A percentile compares a stretch with the other conserved stretches of the same genome.
Evolutionary conservation across 2,113 vertebrate genomes (phyloP).

Genomic region (Numida meleagris): DNA sequence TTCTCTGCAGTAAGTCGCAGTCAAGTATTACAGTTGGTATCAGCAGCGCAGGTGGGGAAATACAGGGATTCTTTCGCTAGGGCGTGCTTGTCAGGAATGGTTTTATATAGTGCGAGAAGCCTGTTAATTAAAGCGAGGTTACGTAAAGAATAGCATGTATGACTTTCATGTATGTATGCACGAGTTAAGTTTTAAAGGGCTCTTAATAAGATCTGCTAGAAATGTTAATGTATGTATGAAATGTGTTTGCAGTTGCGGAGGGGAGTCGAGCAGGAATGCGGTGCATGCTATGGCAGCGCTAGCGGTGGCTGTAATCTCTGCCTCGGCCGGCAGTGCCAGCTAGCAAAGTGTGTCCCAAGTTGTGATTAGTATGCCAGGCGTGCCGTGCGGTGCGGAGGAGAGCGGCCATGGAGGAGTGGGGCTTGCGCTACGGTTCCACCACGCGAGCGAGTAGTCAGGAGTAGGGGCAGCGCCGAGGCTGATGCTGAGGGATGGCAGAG

Average conservation of each 20-base stretch:
- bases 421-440: conserved; percentile 58
- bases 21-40: conserved; percentile 64
- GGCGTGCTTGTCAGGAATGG: background rate
- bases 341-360: conserved; percentile 38
- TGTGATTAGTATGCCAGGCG: conserved; percentile 62
- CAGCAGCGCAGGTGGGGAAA: conserved; percentile 29
- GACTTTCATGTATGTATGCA: background rate
- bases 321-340: conserved; percentile 59
- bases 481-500: conserved; percentile 76
- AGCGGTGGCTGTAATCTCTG: conserved; percentile 71
- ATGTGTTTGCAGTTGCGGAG: conserved; percentile 46
- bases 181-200: conserved; percentile 59
- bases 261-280: conserved; percentile 61
- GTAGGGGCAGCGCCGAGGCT: conserved; percentile 68
- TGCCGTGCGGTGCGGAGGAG: conserved; percentile 63
- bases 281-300: conserved; percentile 64
- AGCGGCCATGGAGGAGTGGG: conserved; percentile 68
- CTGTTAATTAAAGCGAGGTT: conserved; percentile 27
- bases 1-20: conserved; percentile 52
- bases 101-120: background rate
- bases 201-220: conserved; percentile 45
- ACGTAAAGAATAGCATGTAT: conserved; percentile 9
- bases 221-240: conserved; percentile 66
- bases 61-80: background rate
- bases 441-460: conserved; percentile 22